Base-by-base conservation (phyloP, 2,888 invertebrate species). In the Cryptus armator region DNA sequence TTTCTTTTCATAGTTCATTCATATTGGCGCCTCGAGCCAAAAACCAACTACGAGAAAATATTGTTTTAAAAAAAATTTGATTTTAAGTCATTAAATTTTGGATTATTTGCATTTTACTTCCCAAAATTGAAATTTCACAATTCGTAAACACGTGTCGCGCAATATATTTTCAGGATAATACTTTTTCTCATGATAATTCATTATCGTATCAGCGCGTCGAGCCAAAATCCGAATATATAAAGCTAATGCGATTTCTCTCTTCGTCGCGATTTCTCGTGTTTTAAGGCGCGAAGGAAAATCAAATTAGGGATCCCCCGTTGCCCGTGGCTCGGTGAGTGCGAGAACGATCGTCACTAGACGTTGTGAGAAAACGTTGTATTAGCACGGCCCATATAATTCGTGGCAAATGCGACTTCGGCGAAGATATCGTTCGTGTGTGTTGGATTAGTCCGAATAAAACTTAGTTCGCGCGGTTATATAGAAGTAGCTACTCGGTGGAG, bases 311-410 rank as follows among this genome's bases (percentile, higher is more conserved):
- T 64, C 29, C 70, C 56, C 67, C 64, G 32, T 66, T 77, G 44
- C 68, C 62, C 29, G 62, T 12, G 29, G 14, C 6, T 29, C 29
- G 62, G 5, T 24, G 29, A 29, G 43, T 46, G 51, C 51, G 64
- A 56, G 53, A 51, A 74, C 72, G 6, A 37, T 37, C 37, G 37
- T 37, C 37, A 37, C 37, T 56, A 53, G 76, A 76, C 71, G 48
- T 76, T 48, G 81, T 64, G 84, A 81, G 81, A 53, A 37, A 81
- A 84, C 81, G 84, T 75, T 77, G 81, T 78, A 70, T 74, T 84
- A 78, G 74, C 81, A 81, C 78, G 84, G 81, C 64, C 81, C 81
- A 84, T 84, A 78, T 81, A 84, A 84, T 78, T 81, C 62, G 81
- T 78, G 81, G 77, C 84, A 81, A 84, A 84, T 84, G 67, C 48